Evolutionary conservation across 2,113 vertebrate species (phyloP).

Genomic region (Xiphorhynchus elegans): DNA sequence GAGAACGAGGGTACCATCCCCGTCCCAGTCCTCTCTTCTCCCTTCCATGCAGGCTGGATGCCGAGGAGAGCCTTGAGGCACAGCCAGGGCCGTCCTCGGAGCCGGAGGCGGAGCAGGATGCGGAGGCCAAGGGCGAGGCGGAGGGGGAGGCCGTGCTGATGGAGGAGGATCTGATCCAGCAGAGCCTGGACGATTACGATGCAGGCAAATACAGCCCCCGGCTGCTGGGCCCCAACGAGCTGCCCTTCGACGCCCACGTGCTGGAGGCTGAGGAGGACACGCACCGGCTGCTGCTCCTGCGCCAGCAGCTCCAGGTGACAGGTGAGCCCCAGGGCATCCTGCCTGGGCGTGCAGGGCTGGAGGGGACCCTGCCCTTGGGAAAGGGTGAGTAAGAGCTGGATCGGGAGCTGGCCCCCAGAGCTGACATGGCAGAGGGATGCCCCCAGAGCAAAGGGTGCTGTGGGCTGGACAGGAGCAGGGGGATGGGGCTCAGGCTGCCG

Average conservation of each 20-base stretch:
- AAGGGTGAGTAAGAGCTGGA: not conserved
- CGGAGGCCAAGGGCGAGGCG: slow-evolving; percentile 55
- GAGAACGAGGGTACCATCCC: not conserved
- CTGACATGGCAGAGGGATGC: not conserved
- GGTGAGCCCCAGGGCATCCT: slow-evolving; percentile 61
- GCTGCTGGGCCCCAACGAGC: slow-evolving; percentile 84
- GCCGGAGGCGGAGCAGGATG: slow-evolving; percentile 46
- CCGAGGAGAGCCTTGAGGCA: slow-evolving; percentile 9
- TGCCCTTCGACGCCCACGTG: slow-evolving; percentile 91
- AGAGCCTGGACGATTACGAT: slow-evolving; percentile 94
- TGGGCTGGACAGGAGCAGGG: not conserved
- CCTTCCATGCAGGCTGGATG: slow-evolving; percentile 46
- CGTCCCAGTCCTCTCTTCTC: not conserved
- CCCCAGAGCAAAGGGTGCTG: not conserved
- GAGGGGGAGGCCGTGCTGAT: slow-evolving; percentile 89
- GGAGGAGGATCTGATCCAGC: slow-evolving; percentile 96
- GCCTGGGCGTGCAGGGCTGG: rapidly evolving
- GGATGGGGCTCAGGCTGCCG: not conserved
- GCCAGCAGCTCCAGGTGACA: slow-evolving; percentile 91
- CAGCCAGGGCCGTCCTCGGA: slow-evolving; percentile 58
- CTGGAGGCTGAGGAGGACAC: slow-evolving; percentile 87
- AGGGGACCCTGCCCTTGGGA: not conserved
- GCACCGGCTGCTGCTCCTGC: slow-evolving; percentile 84
- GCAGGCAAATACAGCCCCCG: slow-evolving; percentile 92
- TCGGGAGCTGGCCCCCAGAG: not conserved